Conservation (phyloP, 2,797 vertebrate species). For the Sebastes minor region DNA sequence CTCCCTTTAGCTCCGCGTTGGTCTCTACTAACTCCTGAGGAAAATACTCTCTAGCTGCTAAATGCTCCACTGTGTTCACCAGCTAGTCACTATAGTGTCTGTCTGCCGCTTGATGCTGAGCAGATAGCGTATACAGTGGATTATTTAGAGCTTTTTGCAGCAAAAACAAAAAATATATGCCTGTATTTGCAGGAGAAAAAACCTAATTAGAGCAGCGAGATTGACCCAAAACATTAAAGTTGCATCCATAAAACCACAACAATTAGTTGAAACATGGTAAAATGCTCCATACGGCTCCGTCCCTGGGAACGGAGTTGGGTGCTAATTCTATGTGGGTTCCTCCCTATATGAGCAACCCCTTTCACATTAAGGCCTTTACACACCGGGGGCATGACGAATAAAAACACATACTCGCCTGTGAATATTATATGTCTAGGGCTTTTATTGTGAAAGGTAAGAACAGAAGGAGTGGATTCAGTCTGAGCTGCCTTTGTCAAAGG, state of each 20-base stretch:
- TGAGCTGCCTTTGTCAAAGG: too few species aligned
- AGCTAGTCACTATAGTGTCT: background rate
- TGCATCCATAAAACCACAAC: background rate
- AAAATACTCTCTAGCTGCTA: background rate
- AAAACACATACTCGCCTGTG: too few species aligned
- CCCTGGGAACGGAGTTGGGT: background rate
- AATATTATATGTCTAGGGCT: background rate
- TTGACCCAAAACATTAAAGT: background rate
- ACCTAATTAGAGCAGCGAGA: background rate
- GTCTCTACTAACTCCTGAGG: background rate
- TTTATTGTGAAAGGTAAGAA: too few species aligned
- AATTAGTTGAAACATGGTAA: background rate
- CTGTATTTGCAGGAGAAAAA: background rate
- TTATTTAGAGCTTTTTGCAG: background rate
- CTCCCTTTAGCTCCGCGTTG: background rate
- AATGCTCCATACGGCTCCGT: background rate
- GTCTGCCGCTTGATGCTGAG: background rate
- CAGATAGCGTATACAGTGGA: too few species aligned
- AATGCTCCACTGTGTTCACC: background rate
- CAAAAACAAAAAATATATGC: background rate
- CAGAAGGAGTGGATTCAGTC: too few species aligned
- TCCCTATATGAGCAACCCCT: background rate
- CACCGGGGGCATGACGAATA: too few species aligned
- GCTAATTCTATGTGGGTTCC: background rate
- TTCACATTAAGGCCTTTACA: background rate